Evolutionary conservation across 2,888 invertebrate genomes (phyloP), one percentile per base, ranked within the genome.

Genomic region (Drosophila lacicola): DNA sequence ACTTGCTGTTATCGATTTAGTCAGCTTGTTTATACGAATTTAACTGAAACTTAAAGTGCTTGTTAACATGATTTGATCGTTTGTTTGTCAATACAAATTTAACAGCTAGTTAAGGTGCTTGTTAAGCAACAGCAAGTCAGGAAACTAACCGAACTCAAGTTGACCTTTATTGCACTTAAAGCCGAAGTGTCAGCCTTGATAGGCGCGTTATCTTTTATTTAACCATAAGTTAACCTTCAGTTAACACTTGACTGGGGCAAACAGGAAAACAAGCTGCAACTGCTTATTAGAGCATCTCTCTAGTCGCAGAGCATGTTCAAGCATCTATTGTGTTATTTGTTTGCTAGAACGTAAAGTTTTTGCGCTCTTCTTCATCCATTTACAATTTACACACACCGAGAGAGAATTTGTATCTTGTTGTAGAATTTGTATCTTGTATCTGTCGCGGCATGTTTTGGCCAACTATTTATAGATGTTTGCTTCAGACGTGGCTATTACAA

Each of bases 391-490:
- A 29, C 29, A 25, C 8, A 29, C 29, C 2, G 29, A 8, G 29
- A 8, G 29, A 8, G 41, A 41, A 36, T 36, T 13, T 55, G 45
- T 60, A 61, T 49, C 17, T 50, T 58, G 45, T 49, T 29, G 29
- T 29, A 8, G 29, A 51, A 54, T 51, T 74, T 69, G 67, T 80
- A 51, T 58, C 45, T 78, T 72, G 60, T 78, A 47, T 80, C 60
- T 68, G 71, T 62, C 62, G 78, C 64, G 36, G 61, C 65, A 45
- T 56, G 55, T 56, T 60, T 51, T 67, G 62, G 70, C 60, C 33
- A 25, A 46, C 80, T 82, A 82, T 85, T 82, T 70, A 61, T 82
- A 82, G 56, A 64, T 53, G 65, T 69, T 80, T 86, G 81, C 83
- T 65, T 82, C 84, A 80, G 70, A 66, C 78, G 42, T 25, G 70